Conservation (phyloP, 2,888 invertebrate species). For the Coelinius sp. region DNA sequence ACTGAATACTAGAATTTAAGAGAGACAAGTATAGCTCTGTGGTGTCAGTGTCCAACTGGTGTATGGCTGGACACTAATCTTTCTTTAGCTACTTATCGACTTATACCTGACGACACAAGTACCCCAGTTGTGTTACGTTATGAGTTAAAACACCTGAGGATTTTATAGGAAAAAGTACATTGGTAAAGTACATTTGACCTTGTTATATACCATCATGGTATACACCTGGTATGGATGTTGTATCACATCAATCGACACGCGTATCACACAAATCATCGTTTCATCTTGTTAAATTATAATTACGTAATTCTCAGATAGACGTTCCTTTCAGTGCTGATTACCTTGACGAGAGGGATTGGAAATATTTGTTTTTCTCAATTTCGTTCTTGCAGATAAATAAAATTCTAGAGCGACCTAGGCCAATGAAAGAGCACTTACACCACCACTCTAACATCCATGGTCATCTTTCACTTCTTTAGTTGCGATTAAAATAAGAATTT, state of each 20-base stretch:
- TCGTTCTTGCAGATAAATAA: background rate
- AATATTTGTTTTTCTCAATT: background rate
- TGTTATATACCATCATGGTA: background rate
- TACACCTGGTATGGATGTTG: background rate
- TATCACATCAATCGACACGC: background rate
- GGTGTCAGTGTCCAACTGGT: slow-evolving; percentile 7
- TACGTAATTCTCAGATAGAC: background rate
- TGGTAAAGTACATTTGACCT: slow-evolving; percentile 6
- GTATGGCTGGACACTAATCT: slow-evolving; percentile 32
- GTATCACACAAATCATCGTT: background rate
- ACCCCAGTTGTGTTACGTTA: background rate
- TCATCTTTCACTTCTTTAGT: background rate
- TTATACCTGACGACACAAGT: slow-evolving; percentile 13
- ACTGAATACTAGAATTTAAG: background rate
- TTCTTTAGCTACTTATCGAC: slow-evolving; percentile 35
- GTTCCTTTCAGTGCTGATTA: background rate
- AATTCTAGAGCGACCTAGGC: background rate
- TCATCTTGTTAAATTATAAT: slow-evolving; percentile 26
- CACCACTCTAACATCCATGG: background rate
- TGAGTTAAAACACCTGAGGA: slow-evolving; percentile 12
- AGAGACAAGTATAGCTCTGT: background rate
- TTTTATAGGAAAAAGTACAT: slow-evolving; percentile 15
- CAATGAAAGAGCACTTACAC: background rate
- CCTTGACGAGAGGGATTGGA: background rate
- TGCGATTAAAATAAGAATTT: background rate